phyloP scores from a whole-genome alignment of 2,113 vertebrate genomes.

The Larimichthys polyactis region DNA sequence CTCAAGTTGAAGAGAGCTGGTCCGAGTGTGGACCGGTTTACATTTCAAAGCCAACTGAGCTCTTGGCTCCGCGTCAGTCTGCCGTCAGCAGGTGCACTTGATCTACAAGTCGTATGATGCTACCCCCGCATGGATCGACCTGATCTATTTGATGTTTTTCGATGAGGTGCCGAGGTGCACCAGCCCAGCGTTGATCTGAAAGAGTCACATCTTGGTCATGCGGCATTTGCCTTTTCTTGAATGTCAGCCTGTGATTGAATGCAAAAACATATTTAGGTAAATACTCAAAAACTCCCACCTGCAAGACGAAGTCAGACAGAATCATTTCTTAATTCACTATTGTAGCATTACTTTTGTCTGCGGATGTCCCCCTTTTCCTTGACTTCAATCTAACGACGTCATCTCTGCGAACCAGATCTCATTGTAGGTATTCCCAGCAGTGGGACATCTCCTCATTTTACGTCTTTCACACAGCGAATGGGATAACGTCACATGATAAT shows the following conservation, averaged over 20 bases:
- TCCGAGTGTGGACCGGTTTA: conserved; percentile 47
- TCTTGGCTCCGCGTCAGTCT: conserved; percentile 37
- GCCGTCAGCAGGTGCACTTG: conserved; percentile 58
- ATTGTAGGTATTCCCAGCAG: conserved; percentile 34
- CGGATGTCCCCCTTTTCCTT: neutral
- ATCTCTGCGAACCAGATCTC: neutral
- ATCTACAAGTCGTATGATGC: conserved; percentile 32
- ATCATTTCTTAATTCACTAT: neutral
- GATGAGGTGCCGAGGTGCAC: neutral
- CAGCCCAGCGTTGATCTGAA: neutral
- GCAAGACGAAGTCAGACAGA: neutral
- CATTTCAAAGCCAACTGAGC: conserved; percentile 58
- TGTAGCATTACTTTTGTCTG: neutral
- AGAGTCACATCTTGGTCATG: conserved; percentile 2
- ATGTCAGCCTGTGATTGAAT: conserved; percentile 18
- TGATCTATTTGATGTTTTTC: conserved; percentile 35
- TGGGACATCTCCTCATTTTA: conserved; percentile 29
- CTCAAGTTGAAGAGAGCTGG: conserved; percentile 19
- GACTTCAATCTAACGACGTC: neutral
- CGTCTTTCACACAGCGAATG: conserved; percentile 46
- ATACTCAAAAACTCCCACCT: neutral
- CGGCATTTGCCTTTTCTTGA: conserved; percentile 22
- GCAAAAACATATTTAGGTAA: conserved; percentile 1
- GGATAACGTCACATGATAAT: conserved; percentile 50
- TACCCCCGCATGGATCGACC: neutral